A percentile compares a stretch with the other conserved stretches of the same genome.
Conservation (phyloP, 2,888 invertebrate genomes). For the Drosophila koepferae region DNA sequence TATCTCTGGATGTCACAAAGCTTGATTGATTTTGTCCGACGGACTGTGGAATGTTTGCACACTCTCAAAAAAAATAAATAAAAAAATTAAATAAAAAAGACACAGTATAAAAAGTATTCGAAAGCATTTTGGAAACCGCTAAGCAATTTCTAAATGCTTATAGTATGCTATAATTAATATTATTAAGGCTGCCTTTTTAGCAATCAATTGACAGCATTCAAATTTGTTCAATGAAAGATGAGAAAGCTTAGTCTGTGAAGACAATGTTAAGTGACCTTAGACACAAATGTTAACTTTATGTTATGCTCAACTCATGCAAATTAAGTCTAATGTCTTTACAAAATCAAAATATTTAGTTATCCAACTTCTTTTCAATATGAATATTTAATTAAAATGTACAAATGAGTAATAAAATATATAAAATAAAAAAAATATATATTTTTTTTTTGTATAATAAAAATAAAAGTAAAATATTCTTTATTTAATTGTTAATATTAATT, state of each 20-base stretch:
- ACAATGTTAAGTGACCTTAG: not conserved
- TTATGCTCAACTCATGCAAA: too few relatives aligned
- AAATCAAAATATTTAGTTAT: too few relatives aligned
- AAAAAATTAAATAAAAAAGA: too few relatives aligned
- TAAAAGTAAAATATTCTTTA: too few relatives aligned
- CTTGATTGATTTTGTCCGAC: conserved; percentile 59
- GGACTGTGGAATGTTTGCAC: conserved; percentile 23
- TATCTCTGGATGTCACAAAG: conserved; percentile 48
- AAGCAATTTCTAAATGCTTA: conserved; percentile 11
- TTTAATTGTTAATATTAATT: not conserved
- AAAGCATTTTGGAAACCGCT: conserved; percentile 34
- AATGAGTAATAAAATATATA: too few relatives aligned
- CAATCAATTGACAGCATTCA: not conserved
- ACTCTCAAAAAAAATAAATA: not conserved
- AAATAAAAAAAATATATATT: too few relatives aligned
- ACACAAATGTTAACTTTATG: not conserved
- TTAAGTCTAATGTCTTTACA: too few relatives aligned
- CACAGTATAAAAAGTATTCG: conserved; percentile 8
- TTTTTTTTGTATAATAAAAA: too few relatives aligned
- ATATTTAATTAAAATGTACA: too few relatives aligned
- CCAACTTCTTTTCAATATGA: too few relatives aligned
- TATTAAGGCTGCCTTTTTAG: not conserved
- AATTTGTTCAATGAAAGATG: not conserved
- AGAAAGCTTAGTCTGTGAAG: not conserved
- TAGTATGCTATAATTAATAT: conserved; percentile 1